Evolutionary conservation across 2,888 invertebrate species (phyloP).

Genomic region (Cosmopolites sordidus): DNA sequence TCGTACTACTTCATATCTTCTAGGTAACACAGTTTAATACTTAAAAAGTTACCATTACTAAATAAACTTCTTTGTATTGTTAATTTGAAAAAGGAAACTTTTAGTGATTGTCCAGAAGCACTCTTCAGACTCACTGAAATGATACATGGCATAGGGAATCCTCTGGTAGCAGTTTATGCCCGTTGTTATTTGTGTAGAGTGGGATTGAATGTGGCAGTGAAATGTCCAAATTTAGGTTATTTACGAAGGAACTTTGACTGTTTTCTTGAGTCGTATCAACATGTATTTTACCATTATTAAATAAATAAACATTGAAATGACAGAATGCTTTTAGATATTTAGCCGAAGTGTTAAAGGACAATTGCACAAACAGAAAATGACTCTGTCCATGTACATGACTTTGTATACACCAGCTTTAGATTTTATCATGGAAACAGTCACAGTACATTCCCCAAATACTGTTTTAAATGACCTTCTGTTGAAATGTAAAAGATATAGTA

Average conservation of each 20-base stretch:
- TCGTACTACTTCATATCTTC: slow-evolving; percentile 82
- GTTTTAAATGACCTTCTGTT: slow-evolving; percentile 70
- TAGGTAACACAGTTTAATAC: no score
- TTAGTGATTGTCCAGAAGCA: slow-evolving; percentile 69
- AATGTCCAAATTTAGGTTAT: slow-evolving; percentile 47
- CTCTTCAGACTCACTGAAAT: slow-evolving; percentile 74
- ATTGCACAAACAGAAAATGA: slow-evolving; percentile 67
- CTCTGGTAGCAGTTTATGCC: slow-evolving; percentile 85
- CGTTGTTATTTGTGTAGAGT: slow-evolving; percentile 86
- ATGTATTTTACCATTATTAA: slow-evolving; percentile 49
- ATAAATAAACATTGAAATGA: no score
- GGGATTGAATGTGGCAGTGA: slow-evolving; percentile 52
- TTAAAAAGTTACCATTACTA: no score
- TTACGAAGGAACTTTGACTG: slow-evolving; percentile 79
- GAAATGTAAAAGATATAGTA: slow-evolving; percentile 67
- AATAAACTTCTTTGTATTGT: not conserved
- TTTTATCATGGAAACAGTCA: slow-evolving; percentile 85
- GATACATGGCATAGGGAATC: slow-evolving; percentile 92
- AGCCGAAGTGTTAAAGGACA: slow-evolving; percentile 60
- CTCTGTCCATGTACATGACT: slow-evolving; percentile 72
- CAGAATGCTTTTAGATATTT: slow-evolving; percentile 56
- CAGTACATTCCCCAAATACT: slow-evolving; percentile 59
- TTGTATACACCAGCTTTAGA: slow-evolving; percentile 87
- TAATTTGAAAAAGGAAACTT: slow-evolving; percentile 35
- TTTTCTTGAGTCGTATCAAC: slow-evolving; percentile 71